Evolutionary conservation across 2,113 vertebrate genomes (phyloP), one percentile per base, ranked within the genome.

Genomic region (Entelurus aequoreus): DNA sequence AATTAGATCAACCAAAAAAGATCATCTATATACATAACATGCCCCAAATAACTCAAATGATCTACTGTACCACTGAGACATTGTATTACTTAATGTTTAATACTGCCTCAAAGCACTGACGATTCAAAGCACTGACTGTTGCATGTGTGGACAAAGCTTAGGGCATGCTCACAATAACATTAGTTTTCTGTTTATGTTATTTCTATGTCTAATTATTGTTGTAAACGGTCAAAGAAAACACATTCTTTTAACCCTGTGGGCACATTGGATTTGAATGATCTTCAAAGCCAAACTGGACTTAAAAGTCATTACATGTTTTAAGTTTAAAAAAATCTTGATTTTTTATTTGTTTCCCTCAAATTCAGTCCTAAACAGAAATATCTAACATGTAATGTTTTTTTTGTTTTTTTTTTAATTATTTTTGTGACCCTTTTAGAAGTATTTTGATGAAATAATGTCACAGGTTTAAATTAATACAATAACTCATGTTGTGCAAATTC

Each of bases 31-130:
- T 28, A 61, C 54, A 71, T 66, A 19, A 61, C 54, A 71, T 68
- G 61, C 48, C 49, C 68, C 44, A 60, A 48, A 36, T 69, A 64
- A 66, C 63, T 68, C 58, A 63, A 66, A 72, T 70, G 53, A 78
- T 73, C 19, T 57, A 65, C n/a, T 47, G 37, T 63, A 68, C 40
- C 37, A 36, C 44, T 57, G 51, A 54, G 51, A 57, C 42, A 16
- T 71, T 54, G 56, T 58, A 70, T 66, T 54, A 55, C 60, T 67
- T 58, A 64, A 61, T 71, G 60, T 66, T 71, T 68, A 74, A 52
- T 51, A 14, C 7, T 37, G 56, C 48, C 62, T 62, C 8, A 54
- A 69, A 57, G 53, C 58, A 53, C 60, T 70, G 36, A 60, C 62
- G 57, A 79, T 70, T 67, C 54, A 77, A 72, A 44, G 47, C 47